Base-by-base conservation (phyloP, 2,797 vertebrate genomes). In the Macropodus opercularis region DNA sequence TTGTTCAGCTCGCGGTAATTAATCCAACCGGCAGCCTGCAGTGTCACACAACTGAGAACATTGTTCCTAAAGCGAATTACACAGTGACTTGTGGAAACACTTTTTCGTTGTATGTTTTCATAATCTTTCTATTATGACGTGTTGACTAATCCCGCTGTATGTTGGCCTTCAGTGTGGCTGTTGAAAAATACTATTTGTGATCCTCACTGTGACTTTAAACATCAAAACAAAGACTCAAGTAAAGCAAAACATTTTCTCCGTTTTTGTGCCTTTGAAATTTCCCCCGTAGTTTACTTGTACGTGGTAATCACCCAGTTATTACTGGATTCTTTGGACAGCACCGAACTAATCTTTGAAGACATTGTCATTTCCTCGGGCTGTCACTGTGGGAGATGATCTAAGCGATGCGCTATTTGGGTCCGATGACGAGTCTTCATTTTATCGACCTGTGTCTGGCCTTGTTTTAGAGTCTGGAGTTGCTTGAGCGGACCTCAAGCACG, bases 301-400 rank as follows among this genome's bases (percentile, higher is more conserved):
- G 22, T 52, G 58, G 62, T 76, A 72, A 52, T 77, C 74, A 52
- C 59, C 54, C 59, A 56, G 61, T 80, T 68, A 75, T 81, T 74
- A 31, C 51, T 59, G 62, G 75, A 69, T 61, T 82, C 51, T 79
- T 79, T 70, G 65, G 65, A 69, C 56, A 79, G 63, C 22, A 22
- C 56, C 55, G 49, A 59, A 58, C 36, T 52, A 38, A 66, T 66
- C 38, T 69, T 63, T 53, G 41, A 48, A 47, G 43, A 36, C 43
- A 24, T 47, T 29, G 51, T 65, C 42, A 13, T 44, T 47, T 55
- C 50, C 56, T 48, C 15, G 6, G 47, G 6, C 49, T 46, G 43
- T 59, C 48, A 48, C 12, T 38, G 23, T 18, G n/a, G 38, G 50
- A 53, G 44, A 63, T 18, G 31, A 41, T 40, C 55, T 21, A n/a